Percentiles rank a stretch among this genome's conserved stretches.
Evolutionary conservation across 2,113 vertebrate genomes (phyloP).

Genomic region (Eptatretus burgeri): DNA sequence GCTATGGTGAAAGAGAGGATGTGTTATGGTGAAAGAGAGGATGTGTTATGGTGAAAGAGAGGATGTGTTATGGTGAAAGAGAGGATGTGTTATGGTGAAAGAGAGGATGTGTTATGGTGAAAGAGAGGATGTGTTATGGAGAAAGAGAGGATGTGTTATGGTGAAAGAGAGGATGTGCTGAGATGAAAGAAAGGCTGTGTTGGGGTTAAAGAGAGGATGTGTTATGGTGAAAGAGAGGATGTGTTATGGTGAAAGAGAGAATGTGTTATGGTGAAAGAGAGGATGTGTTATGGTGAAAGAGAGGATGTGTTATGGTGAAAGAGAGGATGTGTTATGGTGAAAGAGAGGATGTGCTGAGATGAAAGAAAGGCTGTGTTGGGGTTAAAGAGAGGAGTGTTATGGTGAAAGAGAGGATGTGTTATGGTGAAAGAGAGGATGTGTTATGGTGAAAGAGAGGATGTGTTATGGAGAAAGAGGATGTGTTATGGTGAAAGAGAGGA

Average conservation of each 20-base stretch:
- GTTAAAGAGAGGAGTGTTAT: neutral
- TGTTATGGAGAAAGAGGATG: neutral
- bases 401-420: neutral
- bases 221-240: neutral
- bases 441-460: neutral
- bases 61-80: too few relatives aligned
- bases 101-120: neutral
- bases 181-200: neutral
- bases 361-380: neutral
- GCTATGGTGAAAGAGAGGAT: neutral
- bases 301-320: neutral
- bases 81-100: neutral
- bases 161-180: neutral
- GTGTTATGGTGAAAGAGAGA: too few relatives aligned
- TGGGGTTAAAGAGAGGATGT: neutral
- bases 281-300: neutral
- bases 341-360: neutral
- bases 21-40: neutral
- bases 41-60: neutral
- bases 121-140: neutral
- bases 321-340: neutral
- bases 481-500: neutral
- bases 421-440: neutral
- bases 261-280: neutral
- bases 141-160: neutral